Evolutionary conservation across 2,113 vertebrate genomes (phyloP).

Genomic region (Catharus minimus): DNA sequence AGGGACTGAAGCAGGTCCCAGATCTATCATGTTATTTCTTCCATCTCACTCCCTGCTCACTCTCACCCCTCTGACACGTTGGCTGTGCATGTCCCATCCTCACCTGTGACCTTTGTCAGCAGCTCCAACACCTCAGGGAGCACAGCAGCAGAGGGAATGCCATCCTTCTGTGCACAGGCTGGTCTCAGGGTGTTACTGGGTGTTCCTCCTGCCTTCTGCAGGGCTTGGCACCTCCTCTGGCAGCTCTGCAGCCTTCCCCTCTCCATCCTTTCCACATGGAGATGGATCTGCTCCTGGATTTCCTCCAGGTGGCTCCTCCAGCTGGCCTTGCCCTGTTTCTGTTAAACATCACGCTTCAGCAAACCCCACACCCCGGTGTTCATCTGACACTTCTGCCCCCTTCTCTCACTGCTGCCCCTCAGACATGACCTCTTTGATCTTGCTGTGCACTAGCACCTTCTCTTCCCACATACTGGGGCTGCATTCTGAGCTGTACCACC

Average conservation of each 20-base stretch:
- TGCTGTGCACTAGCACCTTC: neutral
- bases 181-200: accelerated
- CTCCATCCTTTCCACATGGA: neutral
- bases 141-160: neutral
- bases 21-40: neutral
- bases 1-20: neutral
- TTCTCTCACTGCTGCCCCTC: neutral
- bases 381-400: neutral
- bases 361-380: neutral
- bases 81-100: neutral
- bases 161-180: accelerated
- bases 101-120: neutral
- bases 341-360: neutral
- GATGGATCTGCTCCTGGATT: neutral
- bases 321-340: neutral
- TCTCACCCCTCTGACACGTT: accelerated
- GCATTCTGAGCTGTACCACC: neutral
- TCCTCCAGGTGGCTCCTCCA: neutral
- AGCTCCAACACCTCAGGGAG: neutral
- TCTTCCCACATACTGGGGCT: neutral
- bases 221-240: neutral
- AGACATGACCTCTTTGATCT: neutral
- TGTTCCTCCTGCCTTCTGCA: neutral
- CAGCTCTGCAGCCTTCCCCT: neutral
- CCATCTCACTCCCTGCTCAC: neutral